Percentiles rank a stretch among this genome's conserved stretches.
phyloP scores from a whole-genome alignment of 2,797 vertebrate genomes.

The Knipowitschia caucasica region DNA sequence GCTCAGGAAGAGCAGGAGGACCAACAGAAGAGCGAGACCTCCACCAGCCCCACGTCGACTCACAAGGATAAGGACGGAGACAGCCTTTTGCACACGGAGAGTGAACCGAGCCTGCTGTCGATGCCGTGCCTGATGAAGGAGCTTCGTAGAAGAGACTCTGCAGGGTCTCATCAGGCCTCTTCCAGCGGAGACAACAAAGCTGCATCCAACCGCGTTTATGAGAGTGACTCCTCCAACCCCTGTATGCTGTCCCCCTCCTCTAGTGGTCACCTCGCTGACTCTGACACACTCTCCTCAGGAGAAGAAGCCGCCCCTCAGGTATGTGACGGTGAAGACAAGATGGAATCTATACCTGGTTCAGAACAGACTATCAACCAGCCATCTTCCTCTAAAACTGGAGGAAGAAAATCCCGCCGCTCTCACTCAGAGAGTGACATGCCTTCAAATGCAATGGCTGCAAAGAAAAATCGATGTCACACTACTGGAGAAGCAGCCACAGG shows the following conservation, averaged over 20 bases:
- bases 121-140: slow-evolving; percentile 95
- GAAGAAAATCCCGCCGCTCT: slow-evolving; percentile 90
- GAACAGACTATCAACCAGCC: slow-evolving; percentile 63
- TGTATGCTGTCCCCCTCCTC: slow-evolving; percentile 97
- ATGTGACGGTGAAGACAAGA: slow-evolving; percentile 60
- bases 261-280: slow-evolving; percentile 95
- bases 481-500: slow-evolving; percentile 62
- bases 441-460: slow-evolving; percentile 90
- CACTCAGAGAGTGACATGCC: slow-evolving; percentile 89
- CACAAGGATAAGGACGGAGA: slow-evolving; percentile 74
- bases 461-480: slow-evolving; percentile 90
- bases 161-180: slow-evolving; percentile 86
- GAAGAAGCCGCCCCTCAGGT: slow-evolving; percentile 77
- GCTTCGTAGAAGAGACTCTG: slow-evolving; percentile 87
- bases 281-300: slow-evolving; percentile 92
- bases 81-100: slow-evolving; percentile 73
- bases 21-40: slow-evolving; percentile 78
- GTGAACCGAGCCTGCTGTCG: slow-evolving; percentile 81
- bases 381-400: slow-evolving; percentile 50
- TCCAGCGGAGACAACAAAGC: slow-evolving; percentile 89
- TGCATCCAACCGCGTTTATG: slow-evolving; percentile 74
- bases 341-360: slow-evolving; percentile 70
- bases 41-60: slow-evolving; percentile 71
- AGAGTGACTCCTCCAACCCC: slow-evolving; percentile 96
- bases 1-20: slow-evolving; percentile 77